Evolutionary conservation across 2,113 vertebrate genomes (phyloP).

Genomic region (Callaeas wilsoni): DNA sequence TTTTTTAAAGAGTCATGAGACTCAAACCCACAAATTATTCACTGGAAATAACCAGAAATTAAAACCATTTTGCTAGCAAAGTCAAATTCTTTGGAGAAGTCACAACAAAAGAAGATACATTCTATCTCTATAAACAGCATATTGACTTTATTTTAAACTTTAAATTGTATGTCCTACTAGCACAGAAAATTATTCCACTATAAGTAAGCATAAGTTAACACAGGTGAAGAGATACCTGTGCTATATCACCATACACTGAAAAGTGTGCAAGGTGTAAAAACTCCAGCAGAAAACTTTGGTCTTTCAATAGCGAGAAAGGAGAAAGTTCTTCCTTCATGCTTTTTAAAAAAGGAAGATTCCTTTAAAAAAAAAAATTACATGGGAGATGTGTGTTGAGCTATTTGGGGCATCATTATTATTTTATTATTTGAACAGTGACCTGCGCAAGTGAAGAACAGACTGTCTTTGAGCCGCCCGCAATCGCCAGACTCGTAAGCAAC

Average conservation of each 20-base stretch:
- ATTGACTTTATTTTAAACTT: not conserved
- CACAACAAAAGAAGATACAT: not conserved
- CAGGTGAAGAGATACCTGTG: not conserved
- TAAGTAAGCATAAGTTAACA: not conserved
- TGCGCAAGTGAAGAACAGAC: not conserved
- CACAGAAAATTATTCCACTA: not conserved
- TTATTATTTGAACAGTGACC: constrained; percentile 54
- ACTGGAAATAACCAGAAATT: not conserved
- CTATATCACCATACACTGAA: not conserved
- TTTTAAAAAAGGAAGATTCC: not conserved
- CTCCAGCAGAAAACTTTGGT: not conserved
- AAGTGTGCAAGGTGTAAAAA: not conserved
- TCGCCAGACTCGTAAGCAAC: not conserved
- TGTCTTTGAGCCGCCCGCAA: not conserved
- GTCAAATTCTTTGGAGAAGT: not conserved
- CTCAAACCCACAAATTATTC: not conserved
- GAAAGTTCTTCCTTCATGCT: not conserved
- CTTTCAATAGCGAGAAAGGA: not conserved
- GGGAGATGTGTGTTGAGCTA: constrained; percentile 18
- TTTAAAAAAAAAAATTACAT: not conserved
- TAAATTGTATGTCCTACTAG: not conserved
- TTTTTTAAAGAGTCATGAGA: not conserved
- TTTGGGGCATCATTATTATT: constrained; percentile 53
- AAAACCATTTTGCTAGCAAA: not conserved
- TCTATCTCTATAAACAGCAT: not conserved